These are phyloP conservation scores for Triplophysa yarkandensis DNA, from an alignment of 2,797 vertebrate genomes.

Conservation along the genomic window DNA sequence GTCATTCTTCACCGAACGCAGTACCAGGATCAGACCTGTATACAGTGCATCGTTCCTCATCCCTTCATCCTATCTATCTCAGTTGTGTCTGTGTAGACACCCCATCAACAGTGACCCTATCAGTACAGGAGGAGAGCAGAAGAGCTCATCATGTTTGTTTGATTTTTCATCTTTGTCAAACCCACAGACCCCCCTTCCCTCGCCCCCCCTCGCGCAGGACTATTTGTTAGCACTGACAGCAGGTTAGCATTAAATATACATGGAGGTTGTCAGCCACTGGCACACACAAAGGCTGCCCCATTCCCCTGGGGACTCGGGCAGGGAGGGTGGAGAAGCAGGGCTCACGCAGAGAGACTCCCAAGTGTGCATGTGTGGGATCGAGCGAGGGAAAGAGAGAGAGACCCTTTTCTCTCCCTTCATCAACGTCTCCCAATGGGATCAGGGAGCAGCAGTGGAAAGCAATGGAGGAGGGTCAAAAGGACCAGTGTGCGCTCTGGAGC, in stretches of 20 bases:
- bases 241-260: slow-evolving; percentile 88
- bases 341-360: slow-evolving; percentile 44
- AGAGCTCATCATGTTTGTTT: slow-evolving; percentile 68
- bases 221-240: slow-evolving; percentile 86
- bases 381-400: slow-evolving; percentile 43
- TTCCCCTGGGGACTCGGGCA: slow-evolving; percentile 67
- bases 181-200: slow-evolving; percentile 46
- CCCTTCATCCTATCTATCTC: not conserved
- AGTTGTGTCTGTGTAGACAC: slow-evolving; percentile 11
- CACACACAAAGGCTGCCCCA: slow-evolving; percentile 76
- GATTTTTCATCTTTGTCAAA: slow-evolving; percentile 66
- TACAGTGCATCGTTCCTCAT: slow-evolving; percentile 1
- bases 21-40: not conserved
- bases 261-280: slow-evolving; percentile 80
- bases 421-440: slow-evolving; percentile 41
- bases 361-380: slow-evolving; percentile 52
- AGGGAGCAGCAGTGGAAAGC: slow-evolving; percentile 39
- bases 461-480: slow-evolving; percentile 42
- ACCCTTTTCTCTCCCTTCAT: slow-evolving; percentile 53
- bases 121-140: slow-evolving; percentile 62
- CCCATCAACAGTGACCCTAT: slow-evolving; percentile 66
- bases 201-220: slow-evolving; percentile 72
- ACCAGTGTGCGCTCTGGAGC: slow-evolving; percentile 32
- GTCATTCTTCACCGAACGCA: not conserved
- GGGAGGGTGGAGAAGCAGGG: slow-evolving; percentile 62